Conservation (phyloP, 2,113 vertebrate genomes). For the Pollimyrus isidori region DNA sequence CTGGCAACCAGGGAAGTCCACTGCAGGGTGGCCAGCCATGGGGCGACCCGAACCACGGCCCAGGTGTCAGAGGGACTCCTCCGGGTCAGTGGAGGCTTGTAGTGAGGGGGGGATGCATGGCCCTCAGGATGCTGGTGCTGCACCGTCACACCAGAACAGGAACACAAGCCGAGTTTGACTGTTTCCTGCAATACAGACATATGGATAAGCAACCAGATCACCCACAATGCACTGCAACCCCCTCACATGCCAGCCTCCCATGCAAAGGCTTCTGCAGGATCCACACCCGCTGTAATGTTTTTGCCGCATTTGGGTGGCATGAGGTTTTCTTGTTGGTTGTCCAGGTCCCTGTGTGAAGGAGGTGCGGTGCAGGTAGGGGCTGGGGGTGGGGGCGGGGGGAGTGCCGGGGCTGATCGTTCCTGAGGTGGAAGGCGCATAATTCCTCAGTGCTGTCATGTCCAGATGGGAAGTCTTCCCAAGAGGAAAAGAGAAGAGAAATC, state of each 20-base stretch:
- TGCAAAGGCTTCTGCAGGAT: neutral
- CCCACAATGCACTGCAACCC: neutral
- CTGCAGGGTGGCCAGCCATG: neutral
- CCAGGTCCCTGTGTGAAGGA: neutral
- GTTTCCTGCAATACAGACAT: neutral
- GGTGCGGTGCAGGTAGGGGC: neutral
- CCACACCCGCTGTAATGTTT: neutral
- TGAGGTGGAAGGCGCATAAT: conserved; percentile 7
- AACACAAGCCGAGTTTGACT: neutral
- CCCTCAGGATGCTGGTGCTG: neutral
- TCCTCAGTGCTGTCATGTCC: conserved; percentile 8
- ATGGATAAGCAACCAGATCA: neutral
- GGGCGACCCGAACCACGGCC: neutral
- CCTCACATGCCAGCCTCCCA: neutral
- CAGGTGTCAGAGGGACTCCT: neutral
- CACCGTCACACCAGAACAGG: neutral
- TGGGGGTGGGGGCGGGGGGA: too few species aligned
- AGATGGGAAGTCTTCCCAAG: conserved; percentile 31
- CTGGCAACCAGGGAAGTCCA: neutral
- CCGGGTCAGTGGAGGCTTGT: neutral
- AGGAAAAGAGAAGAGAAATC: conserved; percentile 27
- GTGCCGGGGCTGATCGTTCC: neutral
- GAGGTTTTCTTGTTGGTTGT: neutral
- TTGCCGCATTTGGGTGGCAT: neutral
- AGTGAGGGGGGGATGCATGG: neutral